Conservation (phyloP, 2,797 vertebrate genomes). For the Tragelaphus eurycerus region DNA sequence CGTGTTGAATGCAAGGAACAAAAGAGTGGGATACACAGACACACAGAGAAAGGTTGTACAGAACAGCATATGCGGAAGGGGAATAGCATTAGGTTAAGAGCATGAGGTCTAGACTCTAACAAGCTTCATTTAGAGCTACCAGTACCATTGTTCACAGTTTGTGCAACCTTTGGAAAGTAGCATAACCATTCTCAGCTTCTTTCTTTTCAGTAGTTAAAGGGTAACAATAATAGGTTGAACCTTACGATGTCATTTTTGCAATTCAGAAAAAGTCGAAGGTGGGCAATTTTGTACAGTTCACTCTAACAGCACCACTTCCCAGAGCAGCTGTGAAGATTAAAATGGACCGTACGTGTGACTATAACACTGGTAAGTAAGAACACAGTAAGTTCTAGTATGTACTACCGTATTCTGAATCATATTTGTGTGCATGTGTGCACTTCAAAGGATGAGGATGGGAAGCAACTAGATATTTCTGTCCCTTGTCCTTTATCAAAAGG, state of each 20-base stretch:
- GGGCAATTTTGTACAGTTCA: background rate
- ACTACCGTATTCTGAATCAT: background rate
- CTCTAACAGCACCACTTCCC: background rate
- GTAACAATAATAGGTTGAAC: background rate
- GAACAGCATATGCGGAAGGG: background rate
- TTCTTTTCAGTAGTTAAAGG: background rate
- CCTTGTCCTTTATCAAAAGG: background rate
- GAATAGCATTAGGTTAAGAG: background rate
- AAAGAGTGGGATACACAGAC: background rate
- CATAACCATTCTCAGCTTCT: background rate
- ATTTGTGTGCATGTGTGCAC: background rate
- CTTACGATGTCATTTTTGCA: background rate
- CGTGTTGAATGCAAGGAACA: background rate
- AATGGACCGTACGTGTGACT: background rate
- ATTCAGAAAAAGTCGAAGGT: background rate
- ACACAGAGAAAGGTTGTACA: background rate
- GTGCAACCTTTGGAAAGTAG: background rate
- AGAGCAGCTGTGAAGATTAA: background rate
- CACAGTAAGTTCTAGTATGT: background rate
- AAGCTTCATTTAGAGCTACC: background rate
- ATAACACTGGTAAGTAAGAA: background rate
- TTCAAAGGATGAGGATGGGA: background rate
- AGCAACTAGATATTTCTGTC: background rate
- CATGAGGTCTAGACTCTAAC: background rate
- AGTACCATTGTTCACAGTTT: background rate